phyloP scores from a whole-genome alignment of 2,888 invertebrate species.

The Dimorphilus gyrociliatus region DNA sequence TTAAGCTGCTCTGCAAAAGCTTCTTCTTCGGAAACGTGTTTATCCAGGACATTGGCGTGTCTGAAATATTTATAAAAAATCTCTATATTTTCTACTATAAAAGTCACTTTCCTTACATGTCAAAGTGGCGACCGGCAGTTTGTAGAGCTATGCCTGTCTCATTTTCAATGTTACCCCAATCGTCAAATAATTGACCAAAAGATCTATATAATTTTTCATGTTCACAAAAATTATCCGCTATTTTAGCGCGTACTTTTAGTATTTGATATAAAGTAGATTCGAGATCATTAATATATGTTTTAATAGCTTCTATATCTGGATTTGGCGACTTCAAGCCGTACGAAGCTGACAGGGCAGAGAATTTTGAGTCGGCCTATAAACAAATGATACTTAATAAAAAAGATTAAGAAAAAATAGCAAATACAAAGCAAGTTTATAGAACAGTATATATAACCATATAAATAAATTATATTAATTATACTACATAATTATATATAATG shows the following conservation, averaged over 20 bases:
- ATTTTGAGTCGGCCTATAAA: constrained; percentile 54
- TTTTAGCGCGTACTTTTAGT: no score
- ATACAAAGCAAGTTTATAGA: no score
- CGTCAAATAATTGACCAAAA: constrained; percentile 63
- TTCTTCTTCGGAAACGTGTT: constrained; percentile 62
- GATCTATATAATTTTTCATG: constrained; percentile 62
- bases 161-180: constrained; percentile 67
- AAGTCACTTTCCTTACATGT: no score
- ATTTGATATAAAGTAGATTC: no score
- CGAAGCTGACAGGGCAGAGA: constrained; percentile 56
- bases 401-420: no score
- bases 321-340: constrained; percentile 57
- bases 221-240: constrained; percentile 58
- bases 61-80: constrained; percentile 11
- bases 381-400: constrained; percentile 4
- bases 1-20: constrained; percentile 64
- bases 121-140: constrained; percentile 48
- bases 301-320: constrained; percentile 28
- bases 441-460: no score
- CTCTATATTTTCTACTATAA: no score
- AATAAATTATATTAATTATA: no score
- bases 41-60: constrained; percentile 51
- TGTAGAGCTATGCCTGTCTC: constrained; percentile 59
- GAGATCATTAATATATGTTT: no score
- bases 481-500: neutral